Conservation (phyloP, 2,113 vertebrate genomes). For the Romanogobio albipinnatus region DNA sequence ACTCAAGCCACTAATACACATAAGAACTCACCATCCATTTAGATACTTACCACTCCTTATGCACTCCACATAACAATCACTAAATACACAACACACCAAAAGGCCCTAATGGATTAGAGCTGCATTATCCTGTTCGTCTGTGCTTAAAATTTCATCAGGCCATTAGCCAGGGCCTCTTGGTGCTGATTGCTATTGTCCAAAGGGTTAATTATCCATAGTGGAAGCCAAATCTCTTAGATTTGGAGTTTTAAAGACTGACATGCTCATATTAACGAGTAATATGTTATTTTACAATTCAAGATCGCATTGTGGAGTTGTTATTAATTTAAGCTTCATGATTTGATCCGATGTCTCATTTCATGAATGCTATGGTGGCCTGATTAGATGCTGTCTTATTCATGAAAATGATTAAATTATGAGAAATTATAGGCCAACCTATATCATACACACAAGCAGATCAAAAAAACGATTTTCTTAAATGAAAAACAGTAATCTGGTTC, state of each 20-base stretch:
- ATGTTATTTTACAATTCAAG: constrained; percentile 31
- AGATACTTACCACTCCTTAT: constrained; percentile 23
- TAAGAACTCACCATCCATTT: constrained; percentile 1
- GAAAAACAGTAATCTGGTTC: constrained; percentile 15
- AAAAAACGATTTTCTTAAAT: constrained; percentile 25
- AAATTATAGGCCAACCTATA: constrained; percentile 11
- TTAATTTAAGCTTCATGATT: constrained; percentile 23
- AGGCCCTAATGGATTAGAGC: constrained; percentile 82
- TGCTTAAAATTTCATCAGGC: constrained; percentile 92
- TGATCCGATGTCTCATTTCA: constrained; percentile 14
- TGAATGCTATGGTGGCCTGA: constrained; percentile 37
- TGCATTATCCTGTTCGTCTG: constrained; percentile 81
- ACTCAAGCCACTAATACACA: not conserved
- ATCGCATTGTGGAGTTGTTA: not conserved
- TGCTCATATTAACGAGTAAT: constrained; percentile 67
- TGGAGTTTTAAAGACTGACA: constrained; percentile 68
- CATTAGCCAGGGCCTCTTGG: constrained; percentile 75
- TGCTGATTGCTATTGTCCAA: constrained; percentile 64
- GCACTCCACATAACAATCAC: constrained; percentile 31
- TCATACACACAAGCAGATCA: constrained; percentile 3
- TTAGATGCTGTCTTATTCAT: constrained; percentile 32
- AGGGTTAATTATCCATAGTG: constrained; percentile 82
- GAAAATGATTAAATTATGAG: constrained; percentile 33
- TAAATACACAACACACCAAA: constrained; percentile 20
- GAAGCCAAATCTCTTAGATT: constrained; percentile 67